Evolutionary conservation across 2,888 invertebrate species (phyloP).

Genomic region (Orchesellides sinensis): DNA sequence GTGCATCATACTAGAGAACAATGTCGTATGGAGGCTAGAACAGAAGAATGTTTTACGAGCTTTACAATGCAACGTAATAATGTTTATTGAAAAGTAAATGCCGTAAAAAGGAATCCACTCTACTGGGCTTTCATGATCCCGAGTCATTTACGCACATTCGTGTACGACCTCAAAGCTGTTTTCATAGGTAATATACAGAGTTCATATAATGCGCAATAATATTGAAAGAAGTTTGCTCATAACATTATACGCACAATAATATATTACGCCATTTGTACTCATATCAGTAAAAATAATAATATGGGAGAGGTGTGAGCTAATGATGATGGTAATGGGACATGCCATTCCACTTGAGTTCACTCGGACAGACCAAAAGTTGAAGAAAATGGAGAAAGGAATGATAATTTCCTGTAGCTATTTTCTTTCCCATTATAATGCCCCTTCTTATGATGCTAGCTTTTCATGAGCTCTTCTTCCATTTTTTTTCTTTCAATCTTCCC

Average conservation of each 20-base stretch:
- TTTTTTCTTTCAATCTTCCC: not conserved
- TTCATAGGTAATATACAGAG: not conserved
- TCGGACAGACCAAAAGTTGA: conserved; percentile 37
- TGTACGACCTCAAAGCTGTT: not conserved
- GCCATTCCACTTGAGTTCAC: conserved; percentile 63
- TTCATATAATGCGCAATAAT: conserved; percentile 17
- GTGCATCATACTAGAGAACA: too few relatives aligned
- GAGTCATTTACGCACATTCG: conserved; percentile 49
- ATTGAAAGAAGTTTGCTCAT: conserved; percentile 59
- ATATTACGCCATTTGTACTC: conserved; percentile 14
- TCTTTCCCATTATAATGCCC: conserved; percentile 19
- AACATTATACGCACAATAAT: conserved; percentile 40
- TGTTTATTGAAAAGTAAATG: conserved; percentile 1
- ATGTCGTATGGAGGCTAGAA: too few relatives aligned
- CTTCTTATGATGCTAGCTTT: not conserved
- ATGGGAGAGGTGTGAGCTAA: conserved; percentile 64
- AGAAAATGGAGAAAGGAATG: conserved; percentile 39
- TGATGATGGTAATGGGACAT: conserved; percentile 67
- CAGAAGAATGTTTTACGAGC: too few relatives aligned
- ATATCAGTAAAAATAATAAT: conserved; percentile 31
- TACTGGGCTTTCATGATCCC: conserved; percentile 44
- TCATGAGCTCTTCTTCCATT: not conserved
- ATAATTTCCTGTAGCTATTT: conserved; percentile 64
- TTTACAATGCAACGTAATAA: too few relatives aligned
- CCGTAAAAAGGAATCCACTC: not conserved